phyloP scores from a whole-genome alignment of 2,113 vertebrate genomes.

The Lophius piscatorius region DNA sequence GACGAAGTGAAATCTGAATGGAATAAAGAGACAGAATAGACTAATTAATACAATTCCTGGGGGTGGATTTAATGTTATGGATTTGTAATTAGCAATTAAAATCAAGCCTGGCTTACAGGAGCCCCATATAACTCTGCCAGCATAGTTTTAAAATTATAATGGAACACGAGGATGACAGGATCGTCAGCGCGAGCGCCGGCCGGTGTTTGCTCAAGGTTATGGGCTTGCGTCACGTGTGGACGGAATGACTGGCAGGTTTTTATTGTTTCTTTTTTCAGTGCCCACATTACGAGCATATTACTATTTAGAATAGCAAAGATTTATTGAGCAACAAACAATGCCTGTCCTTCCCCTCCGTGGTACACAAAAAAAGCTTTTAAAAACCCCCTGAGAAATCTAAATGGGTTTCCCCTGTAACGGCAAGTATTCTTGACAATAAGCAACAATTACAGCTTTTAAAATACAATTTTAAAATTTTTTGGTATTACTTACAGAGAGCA shows the following conservation, averaged over 20 bases:
- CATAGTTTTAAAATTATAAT: conserved; percentile 14
- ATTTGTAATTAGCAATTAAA: conserved; percentile 66
- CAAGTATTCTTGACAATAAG: too few relatives aligned
- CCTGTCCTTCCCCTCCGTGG: too few relatives aligned
- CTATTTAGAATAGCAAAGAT: neutral
- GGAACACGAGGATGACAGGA: neutral
- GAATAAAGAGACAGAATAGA: conserved; percentile 58
- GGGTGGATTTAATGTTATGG: conserved; percentile 64
- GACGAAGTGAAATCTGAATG: conserved; percentile 61
- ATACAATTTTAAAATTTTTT: too few relatives aligned
- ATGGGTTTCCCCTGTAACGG: too few relatives aligned
- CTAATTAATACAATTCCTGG: conserved; percentile 52
- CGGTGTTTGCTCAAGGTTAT: neutral
- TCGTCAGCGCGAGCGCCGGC: neutral
- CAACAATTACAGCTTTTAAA: too few relatives aligned
- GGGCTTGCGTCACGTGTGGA: neutral
- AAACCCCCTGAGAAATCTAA: too few relatives aligned
- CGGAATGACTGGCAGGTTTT: too few relatives aligned
- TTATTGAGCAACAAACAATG: too few relatives aligned
- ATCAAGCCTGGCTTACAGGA: conserved; percentile 33
- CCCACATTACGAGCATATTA: neutral
- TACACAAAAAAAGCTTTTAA: too few relatives aligned
- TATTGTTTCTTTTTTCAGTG: neutral
- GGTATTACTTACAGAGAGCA: too few relatives aligned
- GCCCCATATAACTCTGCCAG: conserved; percentile 9